Percentiles rank a stretch among this genome's conserved stretches.
Conservation (phyloP, 2,797 vertebrate species). For the Macrochelys suwanniensis region DNA sequence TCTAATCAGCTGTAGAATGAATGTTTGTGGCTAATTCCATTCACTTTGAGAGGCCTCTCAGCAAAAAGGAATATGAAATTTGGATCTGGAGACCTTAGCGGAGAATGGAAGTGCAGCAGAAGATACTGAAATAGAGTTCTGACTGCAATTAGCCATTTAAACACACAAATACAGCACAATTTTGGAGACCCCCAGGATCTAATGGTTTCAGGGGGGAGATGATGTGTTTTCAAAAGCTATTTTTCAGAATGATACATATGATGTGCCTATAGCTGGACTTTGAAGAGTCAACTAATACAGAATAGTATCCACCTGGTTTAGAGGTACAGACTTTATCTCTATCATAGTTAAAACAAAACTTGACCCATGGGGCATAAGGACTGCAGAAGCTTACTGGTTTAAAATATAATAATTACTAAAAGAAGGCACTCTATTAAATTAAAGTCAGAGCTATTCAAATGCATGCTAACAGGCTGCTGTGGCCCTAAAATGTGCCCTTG, state of each 20-base stretch:
- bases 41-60: not conserved
- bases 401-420: not conserved
- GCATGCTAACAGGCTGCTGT: accelerated
- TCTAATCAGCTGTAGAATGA: not conserved
- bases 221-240: not conserved
- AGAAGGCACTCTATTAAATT: not conserved
- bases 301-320: not conserved
- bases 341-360: not conserved
- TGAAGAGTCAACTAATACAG: not conserved
- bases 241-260: not conserved
- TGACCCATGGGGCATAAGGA: not conserved
- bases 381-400: not conserved
- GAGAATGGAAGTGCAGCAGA: not conserved
- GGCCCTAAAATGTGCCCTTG: not conserved
- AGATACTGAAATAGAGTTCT: not conserved
- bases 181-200: not conserved
- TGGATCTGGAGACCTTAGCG: not conserved
- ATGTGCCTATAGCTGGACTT: not conserved
- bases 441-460: not conserved
- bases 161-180: not conserved
- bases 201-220: not conserved
- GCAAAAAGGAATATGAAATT: not conserved
- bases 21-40: slow-evolving; percentile 7
- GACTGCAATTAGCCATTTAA: not conserved
- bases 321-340: not conserved